Base-by-base conservation (phyloP, 1,140 invertebrate genomes). In the Berghia stephanieae region DNA sequence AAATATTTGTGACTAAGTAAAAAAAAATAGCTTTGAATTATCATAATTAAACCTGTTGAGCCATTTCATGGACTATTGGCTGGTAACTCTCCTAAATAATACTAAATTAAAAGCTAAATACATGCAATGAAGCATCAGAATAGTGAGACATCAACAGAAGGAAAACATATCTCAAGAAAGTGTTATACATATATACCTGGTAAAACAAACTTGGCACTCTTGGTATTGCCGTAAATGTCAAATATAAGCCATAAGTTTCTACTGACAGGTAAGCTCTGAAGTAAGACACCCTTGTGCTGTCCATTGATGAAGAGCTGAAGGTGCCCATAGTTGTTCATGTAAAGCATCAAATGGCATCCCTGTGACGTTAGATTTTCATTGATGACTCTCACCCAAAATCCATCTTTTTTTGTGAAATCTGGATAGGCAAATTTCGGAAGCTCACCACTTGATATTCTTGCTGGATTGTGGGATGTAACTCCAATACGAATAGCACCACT, bases 141-240 rank as follows among this genome's bases (percentile, higher is more conserved):
- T 16, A 63, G 57, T 63, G 27, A 63, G 27, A 16, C 27, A 31
- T 63, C n/a, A n/a, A 27, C 57, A 18, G 10, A 10, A 16, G 10
- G 57, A 8, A 21, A 63, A 8, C 8, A 63, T 31, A 63, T 8
- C 8, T 16, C 10, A 63, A 21, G 27, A 16, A 10, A 63, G 8
- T 21, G 27, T 24, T 72, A 46, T n/a, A 4, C 24, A 36, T 27
- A 85, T 83, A 85, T 80, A 90, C 89, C 87, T 82, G 87, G 79
- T 63, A 84, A 79, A 6, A 90, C 81, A 80, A 90, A 83, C 76
- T 83, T 87, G 27, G 84, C 84, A 42, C 82, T 81, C 73, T 81
- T 83, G 31, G 88, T 90, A 79, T 88, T 89, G 44, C 89, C 89
- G 83, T 90, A 90, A 40, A 90, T 77, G 82, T 90, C 90, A 24